Evolutionary conservation across 2,797 vertebrate species (phyloP).

Genomic region (Chloroceryle amazona): DNA sequence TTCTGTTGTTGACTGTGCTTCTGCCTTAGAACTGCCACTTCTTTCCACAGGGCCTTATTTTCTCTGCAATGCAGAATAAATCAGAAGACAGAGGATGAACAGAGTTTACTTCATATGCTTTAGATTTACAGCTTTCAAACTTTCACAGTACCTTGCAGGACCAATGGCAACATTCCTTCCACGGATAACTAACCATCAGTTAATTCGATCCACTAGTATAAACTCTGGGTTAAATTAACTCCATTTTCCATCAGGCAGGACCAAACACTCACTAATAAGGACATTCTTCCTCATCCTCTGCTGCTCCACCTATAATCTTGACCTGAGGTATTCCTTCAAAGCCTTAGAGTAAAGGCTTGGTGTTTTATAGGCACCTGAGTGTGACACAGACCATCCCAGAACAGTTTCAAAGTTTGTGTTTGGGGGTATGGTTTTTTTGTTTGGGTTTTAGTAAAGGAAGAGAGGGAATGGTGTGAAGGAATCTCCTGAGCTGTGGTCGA

Average conservation of each 20-base stretch:
- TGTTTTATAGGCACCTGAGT: not conserved
- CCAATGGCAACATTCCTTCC: constrained; percentile 8
- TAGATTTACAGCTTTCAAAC: constrained; percentile 56
- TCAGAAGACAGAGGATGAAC: constrained; percentile 59
- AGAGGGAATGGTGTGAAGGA: not conserved
- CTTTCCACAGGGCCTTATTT: constrained; percentile 75
- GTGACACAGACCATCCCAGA: not conserved
- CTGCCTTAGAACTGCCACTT: constrained; percentile 77
- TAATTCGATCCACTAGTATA: not conserved
- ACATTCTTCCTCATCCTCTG: not conserved
- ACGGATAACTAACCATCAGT: not conserved
- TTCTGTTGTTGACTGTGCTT: constrained; percentile 81
- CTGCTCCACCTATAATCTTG: not conserved
- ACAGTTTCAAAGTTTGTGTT: not conserved
- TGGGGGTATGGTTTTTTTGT: not conserved
- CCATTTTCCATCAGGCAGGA: not conserved
- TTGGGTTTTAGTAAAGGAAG: not conserved
- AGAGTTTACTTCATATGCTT: constrained; percentile 56
- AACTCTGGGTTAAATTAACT: not conserved
- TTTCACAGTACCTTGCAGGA: constrained; percentile 48
- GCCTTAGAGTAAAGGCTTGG: not conserved
- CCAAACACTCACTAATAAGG: not conserved
- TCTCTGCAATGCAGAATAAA: constrained; percentile 76
- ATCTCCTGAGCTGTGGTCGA: not conserved
- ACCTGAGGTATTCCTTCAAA: not conserved